Percentiles rank a stretch among this genome's conserved stretches.
These are phyloP conservation scores for Spongilla lacustris DNA, from an alignment of 37 sponge, comb jelly and placozoan species.

Conservation along the genomic window DNA sequence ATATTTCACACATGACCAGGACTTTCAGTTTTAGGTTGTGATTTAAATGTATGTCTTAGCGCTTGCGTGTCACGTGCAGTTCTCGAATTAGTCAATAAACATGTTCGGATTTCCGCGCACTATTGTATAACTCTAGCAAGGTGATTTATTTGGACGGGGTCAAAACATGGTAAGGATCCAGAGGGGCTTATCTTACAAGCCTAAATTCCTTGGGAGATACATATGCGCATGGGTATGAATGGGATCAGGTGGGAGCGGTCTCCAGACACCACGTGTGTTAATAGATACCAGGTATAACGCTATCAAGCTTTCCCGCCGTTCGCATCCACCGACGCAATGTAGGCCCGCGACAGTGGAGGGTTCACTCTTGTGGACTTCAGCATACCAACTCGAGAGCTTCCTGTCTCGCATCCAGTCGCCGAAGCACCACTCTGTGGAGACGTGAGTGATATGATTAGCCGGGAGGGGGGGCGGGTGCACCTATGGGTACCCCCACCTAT, in stretches of 20 bases:
- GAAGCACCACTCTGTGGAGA: conserved; percentile 79
- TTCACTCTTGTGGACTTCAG: conserved; percentile 92
- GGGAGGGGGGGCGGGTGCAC: background rate
- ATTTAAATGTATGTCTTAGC: background rate
- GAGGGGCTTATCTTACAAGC: background rate
- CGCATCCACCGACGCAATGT: background rate
- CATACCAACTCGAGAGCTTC: conserved; percentile 73
- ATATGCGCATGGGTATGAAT: background rate
- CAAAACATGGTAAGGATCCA: background rate
- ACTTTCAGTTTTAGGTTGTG: background rate
- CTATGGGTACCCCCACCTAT: no score
- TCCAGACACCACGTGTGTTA: background rate
- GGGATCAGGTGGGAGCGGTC: background rate
- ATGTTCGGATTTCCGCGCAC: background rate
- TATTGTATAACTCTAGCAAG: background rate
- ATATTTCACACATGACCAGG: background rate
- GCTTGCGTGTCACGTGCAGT: background rate
- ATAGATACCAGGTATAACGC: background rate
- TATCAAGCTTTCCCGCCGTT: background rate
- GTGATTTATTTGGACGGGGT: background rate
- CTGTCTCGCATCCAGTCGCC: conserved; percentile 70
- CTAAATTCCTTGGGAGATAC: background rate
- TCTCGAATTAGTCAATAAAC: background rate
- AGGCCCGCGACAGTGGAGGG: conserved; percentile 41
- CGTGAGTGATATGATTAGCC: conserved; percentile 28